Percentiles rank a stretch among this genome's conserved stretches.
phyloP scores from a whole-genome alignment of 2,113 vertebrate genomes.

The Actenoides hombroni region DNA sequence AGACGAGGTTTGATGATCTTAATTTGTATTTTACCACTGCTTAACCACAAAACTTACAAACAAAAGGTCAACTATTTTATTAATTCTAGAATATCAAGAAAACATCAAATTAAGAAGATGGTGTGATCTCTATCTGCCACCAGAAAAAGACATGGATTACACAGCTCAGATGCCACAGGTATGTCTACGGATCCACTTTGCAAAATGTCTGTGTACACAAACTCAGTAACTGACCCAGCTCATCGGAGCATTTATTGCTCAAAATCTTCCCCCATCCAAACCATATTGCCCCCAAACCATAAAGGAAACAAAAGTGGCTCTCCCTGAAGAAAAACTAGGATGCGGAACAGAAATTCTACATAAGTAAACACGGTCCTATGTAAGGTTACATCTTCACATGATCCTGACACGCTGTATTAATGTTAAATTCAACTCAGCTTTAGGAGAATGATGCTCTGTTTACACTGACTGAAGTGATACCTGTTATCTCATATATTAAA shows the following conservation, averaged over 20 bases:
- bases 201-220: neutral
- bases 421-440: neutral
- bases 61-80: neutral
- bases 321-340: neutral
- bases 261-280: neutral
- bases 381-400: neutral
- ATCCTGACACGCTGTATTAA: neutral
- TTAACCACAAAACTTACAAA: neutral
- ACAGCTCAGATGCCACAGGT: neutral
- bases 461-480: neutral
- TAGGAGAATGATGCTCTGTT: neutral
- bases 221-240: neutral
- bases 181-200: neutral
- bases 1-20: neutral
- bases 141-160: neutral
- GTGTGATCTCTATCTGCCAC: neutral
- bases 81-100: neutral
- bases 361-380: neutral
- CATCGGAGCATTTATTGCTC: neutral
- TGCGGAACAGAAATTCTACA: neutral
- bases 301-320: neutral
- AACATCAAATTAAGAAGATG: neutral
- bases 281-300: neutral
- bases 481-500: neutral
- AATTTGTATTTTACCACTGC: neutral